Evolutionary conservation across 2,888 invertebrate species (phyloP).

Genomic region (Allygus modestus): DNA sequence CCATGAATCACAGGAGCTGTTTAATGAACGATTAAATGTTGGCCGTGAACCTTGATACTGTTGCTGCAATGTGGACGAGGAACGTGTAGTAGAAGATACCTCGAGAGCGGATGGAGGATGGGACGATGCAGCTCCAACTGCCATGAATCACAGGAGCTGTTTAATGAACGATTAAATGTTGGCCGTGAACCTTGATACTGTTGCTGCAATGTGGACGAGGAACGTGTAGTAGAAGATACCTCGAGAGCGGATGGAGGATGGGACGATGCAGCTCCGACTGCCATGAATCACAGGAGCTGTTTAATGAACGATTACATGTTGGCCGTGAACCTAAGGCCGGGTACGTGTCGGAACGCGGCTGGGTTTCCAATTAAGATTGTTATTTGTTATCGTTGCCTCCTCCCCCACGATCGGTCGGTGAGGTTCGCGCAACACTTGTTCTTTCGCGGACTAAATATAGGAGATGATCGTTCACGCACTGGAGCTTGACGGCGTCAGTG

Average conservation of each 20-base stretch:
- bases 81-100: constrained; percentile 4
- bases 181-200: constrained; percentile 4
- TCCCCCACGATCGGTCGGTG: constrained; percentile 18
- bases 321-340: constrained; percentile 51
- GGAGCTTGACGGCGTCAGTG: neutral
- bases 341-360: constrained; percentile 53
- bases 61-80: neutral
- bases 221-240: constrained; percentile 7
- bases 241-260: constrained; percentile 19
- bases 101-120: constrained; percentile 11
- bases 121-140: constrained; percentile 19
- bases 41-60: constrained; percentile 16
- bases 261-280: constrained; percentile 19
- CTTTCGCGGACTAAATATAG: constrained; percentile 34
- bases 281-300: constrained; percentile 57
- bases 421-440: constrained; percentile 43
- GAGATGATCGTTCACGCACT: neutral
- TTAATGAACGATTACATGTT: constrained; percentile 53
- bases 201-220: neutral
- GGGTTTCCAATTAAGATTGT: constrained; percentile 62
- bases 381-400: constrained; percentile 57
- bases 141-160: constrained; percentile 44
- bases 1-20: constrained; percentile 28
- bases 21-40: neutral
- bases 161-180: constrained; percentile 12